Conservation (phyloP, 1,140 invertebrate genomes). For the Thaumetopoea pityocampa region DNA sequence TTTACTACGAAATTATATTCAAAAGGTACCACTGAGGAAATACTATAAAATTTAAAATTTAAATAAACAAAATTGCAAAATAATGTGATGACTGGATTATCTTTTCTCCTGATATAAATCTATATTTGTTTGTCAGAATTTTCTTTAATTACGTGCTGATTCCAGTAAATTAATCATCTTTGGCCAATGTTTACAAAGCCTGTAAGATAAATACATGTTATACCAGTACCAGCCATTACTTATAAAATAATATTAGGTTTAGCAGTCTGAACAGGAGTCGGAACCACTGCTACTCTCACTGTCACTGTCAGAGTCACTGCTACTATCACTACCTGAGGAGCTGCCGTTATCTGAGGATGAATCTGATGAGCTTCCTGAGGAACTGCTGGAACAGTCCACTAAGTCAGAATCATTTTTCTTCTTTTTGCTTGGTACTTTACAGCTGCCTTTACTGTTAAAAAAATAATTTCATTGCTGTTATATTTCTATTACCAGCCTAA, state of each 20-base stretch:
- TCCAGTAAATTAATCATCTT: too few relatives aligned
- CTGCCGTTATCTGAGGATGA: slow-evolving; percentile 39
- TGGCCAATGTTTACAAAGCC: too few relatives aligned
- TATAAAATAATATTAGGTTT: slow-evolving; percentile 2
- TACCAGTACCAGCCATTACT: slow-evolving; percentile 3
- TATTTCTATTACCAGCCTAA: neutral
- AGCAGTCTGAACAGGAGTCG: slow-evolving; percentile 45
- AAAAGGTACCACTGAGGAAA: too few relatives aligned
- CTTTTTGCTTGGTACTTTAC: slow-evolving; percentile 56
- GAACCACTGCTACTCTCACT: slow-evolving; percentile 47
- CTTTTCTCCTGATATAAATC: too few relatives aligned
- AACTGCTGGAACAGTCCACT: slow-evolving; percentile 47
- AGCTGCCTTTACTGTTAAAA: slow-evolving; percentile 44
- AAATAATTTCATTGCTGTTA: neutral
- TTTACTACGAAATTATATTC: too few relatives aligned
- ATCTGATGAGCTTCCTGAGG: slow-evolving; percentile 49
- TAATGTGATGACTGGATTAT: too few relatives aligned
- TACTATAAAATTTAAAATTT: too few relatives aligned
- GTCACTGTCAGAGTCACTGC: slow-evolving; percentile 46
- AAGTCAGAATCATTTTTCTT: slow-evolving; percentile 41
- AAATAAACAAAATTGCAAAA: too few relatives aligned
- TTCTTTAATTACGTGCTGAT: too few relatives aligned
- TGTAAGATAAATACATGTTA: too few relatives aligned
- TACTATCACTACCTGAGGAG: slow-evolving; percentile 45
- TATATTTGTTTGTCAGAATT: too few relatives aligned